A percentile compares a stretch with the other conserved stretches of the same genome.
Evolutionary conservation across 2,888 invertebrate genomes (phyloP).

Genomic region (Drosophila testacea): DNA sequence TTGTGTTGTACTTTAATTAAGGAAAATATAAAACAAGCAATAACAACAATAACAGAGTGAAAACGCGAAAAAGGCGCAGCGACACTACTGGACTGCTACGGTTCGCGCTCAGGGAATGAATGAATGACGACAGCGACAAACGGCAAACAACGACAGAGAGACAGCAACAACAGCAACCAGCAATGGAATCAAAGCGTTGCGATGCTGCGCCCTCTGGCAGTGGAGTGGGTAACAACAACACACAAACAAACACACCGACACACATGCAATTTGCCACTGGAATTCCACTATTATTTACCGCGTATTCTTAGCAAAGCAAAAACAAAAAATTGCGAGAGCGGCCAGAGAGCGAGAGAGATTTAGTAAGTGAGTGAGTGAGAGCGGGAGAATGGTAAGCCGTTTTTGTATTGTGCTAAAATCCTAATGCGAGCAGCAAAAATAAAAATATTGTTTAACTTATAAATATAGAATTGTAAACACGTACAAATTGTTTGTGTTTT

Average conservation of each 20-base stretch:
- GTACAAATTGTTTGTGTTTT: too few relatives aligned
- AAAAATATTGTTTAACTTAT: too few relatives aligned
- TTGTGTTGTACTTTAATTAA: conserved; percentile 61
- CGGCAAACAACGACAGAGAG: conserved; percentile 6
- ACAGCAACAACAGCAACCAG: conserved; percentile 13
- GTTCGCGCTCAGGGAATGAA: conserved; percentile 68
- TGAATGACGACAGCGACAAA: conserved; percentile 51
- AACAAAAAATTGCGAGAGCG: conserved; percentile 24
- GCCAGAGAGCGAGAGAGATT: background rate
- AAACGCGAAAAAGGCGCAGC: conserved; percentile 32
- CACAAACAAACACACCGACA: conserved; percentile 32
- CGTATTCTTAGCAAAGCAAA: conserved; percentile 42
- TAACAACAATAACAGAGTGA: conserved; percentile 23
- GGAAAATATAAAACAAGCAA: conserved; percentile 36
- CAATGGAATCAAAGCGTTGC: conserved; percentile 8
- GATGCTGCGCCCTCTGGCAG: conserved; percentile 54
- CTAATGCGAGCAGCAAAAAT: conserved; percentile 41
- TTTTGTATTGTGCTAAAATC: conserved; percentile 59
- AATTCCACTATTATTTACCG: conserved; percentile 72
- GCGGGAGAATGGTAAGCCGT: conserved; percentile 5
- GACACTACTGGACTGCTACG: conserved; percentile 31
- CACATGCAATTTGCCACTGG: conserved; percentile 39
- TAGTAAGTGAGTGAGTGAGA: background rate
- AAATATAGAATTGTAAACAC: too few relatives aligned
- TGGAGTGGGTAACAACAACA: conserved; percentile 38